A percentile compares a stretch with the other conserved stretches of the same genome.
Evolutionary conservation across 1,140 invertebrate species (phyloP).

Genomic region (Drosophila burlai): DNA sequence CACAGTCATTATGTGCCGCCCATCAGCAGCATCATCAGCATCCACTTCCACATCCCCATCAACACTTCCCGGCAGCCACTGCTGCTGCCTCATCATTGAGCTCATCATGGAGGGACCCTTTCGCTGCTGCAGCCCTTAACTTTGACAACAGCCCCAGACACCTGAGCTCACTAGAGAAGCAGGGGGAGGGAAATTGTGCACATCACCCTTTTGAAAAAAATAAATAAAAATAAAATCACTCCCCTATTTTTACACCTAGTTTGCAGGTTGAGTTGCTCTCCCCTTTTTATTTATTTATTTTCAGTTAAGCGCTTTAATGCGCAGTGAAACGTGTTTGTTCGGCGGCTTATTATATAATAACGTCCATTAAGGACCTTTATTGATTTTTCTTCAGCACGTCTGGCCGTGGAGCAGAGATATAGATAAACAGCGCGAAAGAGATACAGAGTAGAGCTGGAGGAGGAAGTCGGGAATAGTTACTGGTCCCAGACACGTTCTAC

Average conservation of each 20-base stretch:
- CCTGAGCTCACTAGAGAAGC: conserved; percentile 15
- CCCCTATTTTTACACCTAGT: conserved; percentile 48
- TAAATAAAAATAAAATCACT: conserved; percentile 24
- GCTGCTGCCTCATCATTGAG: conserved; percentile 37
- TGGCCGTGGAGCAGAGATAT: conserved; percentile 22
- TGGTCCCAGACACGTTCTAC: conserved; percentile 67
- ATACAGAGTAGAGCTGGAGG: conserved; percentile 18
- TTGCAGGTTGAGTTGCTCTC: conserved; percentile 11
- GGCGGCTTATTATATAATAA: conserved; percentile 80
- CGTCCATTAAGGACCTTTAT: conserved; percentile 79
- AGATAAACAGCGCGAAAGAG: conserved; percentile 13
- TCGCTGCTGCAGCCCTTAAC: conserved; percentile 13
- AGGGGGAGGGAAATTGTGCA: not conserved
- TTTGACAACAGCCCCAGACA: conserved; percentile 18
- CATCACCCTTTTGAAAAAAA: not conserved
- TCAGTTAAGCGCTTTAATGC: conserved; percentile 71
- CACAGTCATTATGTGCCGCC: conserved; percentile 60
- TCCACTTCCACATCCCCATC: not conserved
- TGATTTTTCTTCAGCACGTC: conserved; percentile 77
- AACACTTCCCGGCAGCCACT: conserved; percentile 21
- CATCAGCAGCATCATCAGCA: conserved; percentile 49
- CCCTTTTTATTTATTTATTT: conserved; percentile 55
- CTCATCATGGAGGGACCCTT: conserved; percentile 35
- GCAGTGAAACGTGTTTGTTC: conserved; percentile 68
- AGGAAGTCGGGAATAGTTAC: conserved; percentile 43